phyloP scores from a whole-genome alignment of 2,888 invertebrate species.

The Nymphalis polychloros region DNA sequence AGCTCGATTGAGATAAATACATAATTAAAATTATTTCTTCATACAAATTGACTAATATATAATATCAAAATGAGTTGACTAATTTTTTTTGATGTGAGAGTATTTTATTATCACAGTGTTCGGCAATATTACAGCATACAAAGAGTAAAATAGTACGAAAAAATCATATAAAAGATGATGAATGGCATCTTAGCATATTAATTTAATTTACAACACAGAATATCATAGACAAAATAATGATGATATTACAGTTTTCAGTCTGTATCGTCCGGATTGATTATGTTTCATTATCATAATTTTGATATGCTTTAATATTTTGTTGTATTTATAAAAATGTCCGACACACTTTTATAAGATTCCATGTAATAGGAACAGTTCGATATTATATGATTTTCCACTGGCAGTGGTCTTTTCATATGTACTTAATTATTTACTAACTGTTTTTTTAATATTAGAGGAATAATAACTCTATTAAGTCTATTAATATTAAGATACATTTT shows the following conservation, averaged over 20 bases:
- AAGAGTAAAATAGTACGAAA: constrained; percentile 27
- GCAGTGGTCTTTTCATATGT: background rate
- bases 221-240: constrained; percentile 48
- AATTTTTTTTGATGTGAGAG: constrained; percentile 53
- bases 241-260: constrained; percentile 38
- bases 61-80: constrained; percentile 53
- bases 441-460: no score
- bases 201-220: constrained; percentile 43
- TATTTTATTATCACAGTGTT: constrained; percentile 51
- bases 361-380: background rate
- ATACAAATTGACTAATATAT: constrained; percentile 52
- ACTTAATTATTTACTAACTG: no score
- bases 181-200: constrained; percentile 37
- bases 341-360: background rate
- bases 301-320: constrained; percentile 33
- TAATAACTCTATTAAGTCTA: no score
- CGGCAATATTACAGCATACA: constrained; percentile 42
- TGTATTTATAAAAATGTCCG: background rate
- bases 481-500: background rate
- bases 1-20: constrained; percentile 59
- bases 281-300: constrained; percentile 30
- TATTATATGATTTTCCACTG: background rate
- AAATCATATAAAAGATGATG: constrained; percentile 37
- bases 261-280: constrained; percentile 27
- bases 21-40: constrained; percentile 40